These are phyloP conservation scores for Ataeniobius toweri DNA, from an alignment of 2,797 vertebrate genomes.

Conservation along the genomic window DNA sequence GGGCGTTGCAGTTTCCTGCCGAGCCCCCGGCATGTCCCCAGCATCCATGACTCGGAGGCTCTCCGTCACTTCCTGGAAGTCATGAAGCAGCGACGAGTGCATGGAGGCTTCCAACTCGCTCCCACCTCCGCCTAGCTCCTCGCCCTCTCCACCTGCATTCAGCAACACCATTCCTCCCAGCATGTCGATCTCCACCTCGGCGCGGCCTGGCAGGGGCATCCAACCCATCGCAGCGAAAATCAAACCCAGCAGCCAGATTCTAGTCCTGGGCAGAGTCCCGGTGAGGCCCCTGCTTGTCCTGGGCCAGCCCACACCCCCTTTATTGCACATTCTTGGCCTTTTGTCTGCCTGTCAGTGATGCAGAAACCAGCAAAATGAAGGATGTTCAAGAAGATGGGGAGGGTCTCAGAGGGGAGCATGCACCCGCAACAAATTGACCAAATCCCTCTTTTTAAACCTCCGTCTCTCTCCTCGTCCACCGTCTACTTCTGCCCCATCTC, in stretches of 20 bases:
- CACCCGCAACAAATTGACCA: constrained; percentile 60
- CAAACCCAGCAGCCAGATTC: constrained; percentile 79
- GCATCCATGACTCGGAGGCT: constrained; percentile 13
- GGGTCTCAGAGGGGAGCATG: constrained; percentile 64
- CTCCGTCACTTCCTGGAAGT: constrained; percentile 78
- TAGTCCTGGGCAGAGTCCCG: constrained; percentile 83
- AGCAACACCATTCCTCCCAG: constrained; percentile 76
- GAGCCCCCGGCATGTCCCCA: background rate
- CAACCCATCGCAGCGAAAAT: constrained; percentile 74
- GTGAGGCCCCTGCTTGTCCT: constrained; percentile 37
- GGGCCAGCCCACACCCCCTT: constrained; percentile 55
- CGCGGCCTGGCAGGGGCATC: constrained; percentile 76
- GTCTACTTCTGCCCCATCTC: constrained; percentile 28
- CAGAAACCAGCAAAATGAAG: constrained; percentile 45
- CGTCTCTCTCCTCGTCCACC: constrained; percentile 18
- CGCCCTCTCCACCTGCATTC: constrained; percentile 28
- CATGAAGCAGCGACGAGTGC: constrained; percentile 86
- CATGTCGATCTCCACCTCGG: constrained; percentile 75
- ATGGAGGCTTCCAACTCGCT: constrained; percentile 93
- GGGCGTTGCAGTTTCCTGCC: constrained; percentile 60
- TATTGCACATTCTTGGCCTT: constrained; percentile 68
- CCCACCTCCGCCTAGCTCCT: background rate
- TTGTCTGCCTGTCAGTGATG: constrained; percentile 46
- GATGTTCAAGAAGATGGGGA: constrained; percentile 57
- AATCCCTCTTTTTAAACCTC: constrained; percentile 58